Percentiles rank a stretch among this genome's conserved stretches.
These are phyloP conservation scores for Melipona bicolor DNA, from an alignment of 2,888 invertebrate genomes.

Conservation along the genomic window DNA sequence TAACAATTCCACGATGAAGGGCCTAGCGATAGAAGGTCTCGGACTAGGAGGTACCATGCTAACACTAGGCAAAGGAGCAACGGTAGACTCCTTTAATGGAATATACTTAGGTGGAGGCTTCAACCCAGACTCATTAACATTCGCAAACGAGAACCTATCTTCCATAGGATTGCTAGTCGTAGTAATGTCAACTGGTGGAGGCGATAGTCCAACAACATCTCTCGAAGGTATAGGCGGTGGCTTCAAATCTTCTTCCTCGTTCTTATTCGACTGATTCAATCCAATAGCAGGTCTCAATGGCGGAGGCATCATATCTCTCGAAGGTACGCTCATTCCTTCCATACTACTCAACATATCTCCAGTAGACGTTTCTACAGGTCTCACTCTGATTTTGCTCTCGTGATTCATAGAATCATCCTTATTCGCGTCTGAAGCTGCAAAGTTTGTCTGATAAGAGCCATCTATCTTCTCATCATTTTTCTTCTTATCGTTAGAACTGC, in stretches of 20 bases:
- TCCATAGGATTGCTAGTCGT: constrained; percentile 75
- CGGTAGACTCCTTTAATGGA: constrained; percentile 77
- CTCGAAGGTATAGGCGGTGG: constrained; percentile 78
- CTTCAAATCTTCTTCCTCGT: constrained; percentile 74
- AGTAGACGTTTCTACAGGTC: constrained; percentile 49
- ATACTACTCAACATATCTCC: constrained; percentile 41
- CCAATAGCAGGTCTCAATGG: constrained; percentile 67
- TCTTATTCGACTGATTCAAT: constrained; percentile 66
- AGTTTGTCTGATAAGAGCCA: constrained; percentile 78
- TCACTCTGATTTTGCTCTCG: constrained; percentile 25
- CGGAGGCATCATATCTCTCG: constrained; percentile 80
- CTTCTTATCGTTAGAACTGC: constrained; percentile 47
- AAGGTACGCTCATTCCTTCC: constrained; percentile 70
- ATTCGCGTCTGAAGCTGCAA: constrained; percentile 69
- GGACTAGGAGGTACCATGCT: constrained; percentile 78
- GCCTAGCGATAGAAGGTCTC: constrained; percentile 76
- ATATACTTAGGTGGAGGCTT: constrained; percentile 80
- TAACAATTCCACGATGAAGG: constrained; percentile 80
- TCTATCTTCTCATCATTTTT: constrained; percentile 74
- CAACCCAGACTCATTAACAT: constrained; percentile 73
- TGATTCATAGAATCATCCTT: constrained; percentile 49
- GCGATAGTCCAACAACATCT: constrained; percentile 81
- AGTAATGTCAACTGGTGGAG: constrained; percentile 80
- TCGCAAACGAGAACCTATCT: constrained; percentile 64
- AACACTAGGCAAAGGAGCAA: constrained; percentile 73